Base-by-base conservation (phyloP, 2,888 invertebrate genomes). In the Pterostichus madidus region DNA sequence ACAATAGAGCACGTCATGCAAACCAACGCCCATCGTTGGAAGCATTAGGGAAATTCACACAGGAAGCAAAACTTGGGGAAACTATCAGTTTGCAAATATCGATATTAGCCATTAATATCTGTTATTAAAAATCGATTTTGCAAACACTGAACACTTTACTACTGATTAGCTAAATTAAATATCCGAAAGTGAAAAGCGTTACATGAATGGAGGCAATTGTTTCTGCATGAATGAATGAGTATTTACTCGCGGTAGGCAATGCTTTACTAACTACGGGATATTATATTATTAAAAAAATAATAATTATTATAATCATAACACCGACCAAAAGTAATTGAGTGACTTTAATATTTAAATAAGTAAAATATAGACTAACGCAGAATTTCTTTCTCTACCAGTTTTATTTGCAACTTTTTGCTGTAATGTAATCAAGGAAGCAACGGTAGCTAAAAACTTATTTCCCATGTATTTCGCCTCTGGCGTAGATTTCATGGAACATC, bases 41-140 rank as follows among this genome's bases (percentile, higher is more conserved):
- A 52, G 39, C 80, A 80, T 80, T 80, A 61, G 68, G 80, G 80
- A 80, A 80, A 80, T 80, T 46, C 52, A 80, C 11, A 35, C 68
- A 80, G 80, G 80, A 80, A 80, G 68, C 32, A 11, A 80, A 68
- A 46, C 56, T 6, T 13, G 77, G 17, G 64, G 80, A 80, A 80
- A 64, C 68, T 64, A 61, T 61, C 44, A 44, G 24, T 39, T 56
- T 39, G 59, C 61, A n/a, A 61, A 59, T 46, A 68, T 80, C 80
- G 68, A 35, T 46, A 49, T 44, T 53, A 44, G 68, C 39, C 44
- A 71, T 71, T 44, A 39, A 71, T 71, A 44, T 71, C 68, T 44
- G 68, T 71, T 71, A 71, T 71, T 71, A 13, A 24, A 59, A 35
- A 64, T 13, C 35, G 13, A n/a, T 13, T 35, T 64, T 32, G 7